Evolutionary conservation across 2,888 invertebrate genomes (phyloP).

Genomic region (Emmelina monodactyla): DNA sequence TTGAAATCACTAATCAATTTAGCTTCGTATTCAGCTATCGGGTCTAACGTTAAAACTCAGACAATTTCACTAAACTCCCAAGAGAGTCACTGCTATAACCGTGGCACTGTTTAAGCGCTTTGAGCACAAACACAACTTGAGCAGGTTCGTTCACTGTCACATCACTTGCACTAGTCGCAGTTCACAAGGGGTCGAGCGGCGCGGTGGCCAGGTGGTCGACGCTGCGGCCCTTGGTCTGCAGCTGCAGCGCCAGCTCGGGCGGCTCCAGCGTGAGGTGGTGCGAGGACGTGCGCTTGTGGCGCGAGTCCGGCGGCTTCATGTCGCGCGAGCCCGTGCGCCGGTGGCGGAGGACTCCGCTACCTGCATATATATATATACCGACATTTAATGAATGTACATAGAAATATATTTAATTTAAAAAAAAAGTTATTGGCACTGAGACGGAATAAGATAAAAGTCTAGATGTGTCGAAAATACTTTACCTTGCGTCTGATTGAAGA

Average conservation of each 20-base stretch:
- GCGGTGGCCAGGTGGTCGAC: slow-evolving; percentile 41
- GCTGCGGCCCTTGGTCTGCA: slow-evolving; percentile 52
- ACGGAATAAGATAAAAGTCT: too few species aligned
- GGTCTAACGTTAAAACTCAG: slow-evolving; percentile 12
- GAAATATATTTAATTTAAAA: too few species aligned
- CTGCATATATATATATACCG: not conserved
- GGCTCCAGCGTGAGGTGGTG: slow-evolving; percentile 58
- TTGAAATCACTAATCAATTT: slow-evolving; percentile 47
- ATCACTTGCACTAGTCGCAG: slow-evolving; percentile 3
- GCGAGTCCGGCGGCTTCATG: slow-evolving; percentile 33
- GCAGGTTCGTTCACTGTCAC: slow-evolving; percentile 1
- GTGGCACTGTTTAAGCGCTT: too few species aligned
- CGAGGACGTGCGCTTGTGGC: slow-evolving; percentile 55
- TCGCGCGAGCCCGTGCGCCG: slow-evolving; percentile 70
- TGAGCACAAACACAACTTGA: too few species aligned
- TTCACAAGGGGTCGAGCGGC: slow-evolving; percentile 34
- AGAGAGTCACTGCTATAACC: too few species aligned
- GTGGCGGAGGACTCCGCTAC: slow-evolving; percentile 49
- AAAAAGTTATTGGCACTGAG: too few species aligned
- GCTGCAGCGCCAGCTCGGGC: slow-evolving; percentile 33
- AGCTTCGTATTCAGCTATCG: slow-evolving; percentile 10
- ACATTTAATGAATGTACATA: too few species aligned
- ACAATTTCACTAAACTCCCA: slow-evolving; percentile 30
- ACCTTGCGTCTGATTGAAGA: too few species aligned
- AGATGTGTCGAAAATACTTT: too few species aligned